Conservation (phyloP, 2,113 vertebrate species). For the Scomber scombrus region DNA sequence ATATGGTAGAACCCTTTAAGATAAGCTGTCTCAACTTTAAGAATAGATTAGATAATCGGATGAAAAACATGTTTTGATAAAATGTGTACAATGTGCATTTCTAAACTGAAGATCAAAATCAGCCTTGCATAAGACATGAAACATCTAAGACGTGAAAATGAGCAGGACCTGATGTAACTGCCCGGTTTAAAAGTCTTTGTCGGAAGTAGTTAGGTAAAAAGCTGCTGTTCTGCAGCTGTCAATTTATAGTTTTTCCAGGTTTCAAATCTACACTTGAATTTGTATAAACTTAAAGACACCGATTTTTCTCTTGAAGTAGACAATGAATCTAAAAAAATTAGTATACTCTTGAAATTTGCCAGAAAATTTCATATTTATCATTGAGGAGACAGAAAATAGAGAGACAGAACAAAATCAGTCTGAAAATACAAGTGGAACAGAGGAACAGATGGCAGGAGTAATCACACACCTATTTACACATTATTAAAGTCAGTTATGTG, state of each 20-base stretch:
- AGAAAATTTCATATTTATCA: background rate
- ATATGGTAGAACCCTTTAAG: background rate
- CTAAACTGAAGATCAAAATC: slow-evolving; percentile 6
- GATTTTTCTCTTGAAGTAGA: too few species aligned
- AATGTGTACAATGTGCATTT: background rate
- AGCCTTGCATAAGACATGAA: background rate
- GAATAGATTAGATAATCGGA: background rate
- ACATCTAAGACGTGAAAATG: background rate
- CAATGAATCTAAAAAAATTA: background rate
- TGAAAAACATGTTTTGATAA: background rate
- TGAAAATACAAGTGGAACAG: slow-evolving; percentile 8
- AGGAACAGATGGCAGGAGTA: slow-evolving; percentile 27
- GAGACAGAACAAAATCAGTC: background rate
- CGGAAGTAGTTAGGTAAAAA: background rate
- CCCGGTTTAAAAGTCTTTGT: background rate
- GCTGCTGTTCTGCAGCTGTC: background rate
- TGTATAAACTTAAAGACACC: too few species aligned
- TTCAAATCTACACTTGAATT: too few species aligned
- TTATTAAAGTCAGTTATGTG: slow-evolving; percentile 10
- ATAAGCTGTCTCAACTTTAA: background rate
- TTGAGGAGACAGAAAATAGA: background rate
- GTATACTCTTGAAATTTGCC: background rate
- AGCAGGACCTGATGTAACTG: slow-evolving; percentile 9
- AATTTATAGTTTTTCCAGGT: too few species aligned
- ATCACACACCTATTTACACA: slow-evolving; percentile 23